These are phyloP conservation scores for Paramormyrops kingsleyae DNA, from an alignment of 2,113 vertebrate species.

Conservation along the genomic window DNA sequence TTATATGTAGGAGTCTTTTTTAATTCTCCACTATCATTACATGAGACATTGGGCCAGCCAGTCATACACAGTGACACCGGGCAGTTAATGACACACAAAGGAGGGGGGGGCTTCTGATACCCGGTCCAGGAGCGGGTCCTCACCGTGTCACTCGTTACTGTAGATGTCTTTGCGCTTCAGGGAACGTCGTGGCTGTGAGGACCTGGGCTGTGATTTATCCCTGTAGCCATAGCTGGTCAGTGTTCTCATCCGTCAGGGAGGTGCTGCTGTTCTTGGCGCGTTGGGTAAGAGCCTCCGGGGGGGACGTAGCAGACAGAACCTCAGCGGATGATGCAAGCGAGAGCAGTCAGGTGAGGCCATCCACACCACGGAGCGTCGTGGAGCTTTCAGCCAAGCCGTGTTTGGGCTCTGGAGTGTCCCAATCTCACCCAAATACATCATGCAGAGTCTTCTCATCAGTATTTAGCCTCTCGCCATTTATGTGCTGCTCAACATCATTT, in stretches of 20 bases:
- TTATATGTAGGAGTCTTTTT: background rate
- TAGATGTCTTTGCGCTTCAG: background rate
- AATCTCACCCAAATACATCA: background rate
- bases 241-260: background rate
- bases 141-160: background rate
- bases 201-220: background rate
- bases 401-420: background rate
- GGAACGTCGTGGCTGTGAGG: background rate
- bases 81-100: background rate
- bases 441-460: background rate
- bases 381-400: background rate
- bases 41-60: background rate
- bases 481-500: background rate
- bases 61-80: background rate
- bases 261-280: background rate
- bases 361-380: background rate
- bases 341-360: background rate
- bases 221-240: background rate
- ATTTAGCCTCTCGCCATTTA: background rate
- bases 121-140: background rate
- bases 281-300: background rate
- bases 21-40: background rate
- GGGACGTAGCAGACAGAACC: background rate
- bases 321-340: background rate
- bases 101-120: background rate